Conservation (phyloP, 2,888 invertebrate species). For the Prosapia bicincta region DNA sequence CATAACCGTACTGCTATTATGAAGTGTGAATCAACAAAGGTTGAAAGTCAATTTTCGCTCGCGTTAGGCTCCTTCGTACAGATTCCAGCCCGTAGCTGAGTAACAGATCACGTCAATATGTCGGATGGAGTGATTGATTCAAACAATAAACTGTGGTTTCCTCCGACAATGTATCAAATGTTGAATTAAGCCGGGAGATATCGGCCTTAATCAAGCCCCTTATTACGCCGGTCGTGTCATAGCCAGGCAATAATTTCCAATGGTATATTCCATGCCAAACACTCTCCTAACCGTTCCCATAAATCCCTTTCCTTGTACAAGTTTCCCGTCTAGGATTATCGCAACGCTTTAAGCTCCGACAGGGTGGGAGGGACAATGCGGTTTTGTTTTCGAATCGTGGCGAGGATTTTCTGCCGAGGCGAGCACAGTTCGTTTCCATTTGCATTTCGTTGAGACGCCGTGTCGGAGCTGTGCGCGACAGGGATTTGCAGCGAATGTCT, state of each 20-base stretch:
- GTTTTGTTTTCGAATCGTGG: neutral
- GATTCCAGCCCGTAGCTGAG: no score
- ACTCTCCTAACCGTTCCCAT: neutral
- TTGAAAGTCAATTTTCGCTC: no score
- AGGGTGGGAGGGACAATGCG: neutral
- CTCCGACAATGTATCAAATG: neutral
- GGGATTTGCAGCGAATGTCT: constrained; percentile 37
- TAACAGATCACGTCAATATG: neutral
- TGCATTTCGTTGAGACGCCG: neutral
- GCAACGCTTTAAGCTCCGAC: neutral
- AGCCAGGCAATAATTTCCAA: neutral
- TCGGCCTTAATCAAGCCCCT: neutral
- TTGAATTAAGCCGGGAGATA: neutral
- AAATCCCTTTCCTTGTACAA: neutral
- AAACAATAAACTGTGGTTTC: neutral
- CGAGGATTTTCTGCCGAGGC: neutral
- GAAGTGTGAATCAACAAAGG: no score
- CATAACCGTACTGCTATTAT: no score
- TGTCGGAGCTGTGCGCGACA: neutral
- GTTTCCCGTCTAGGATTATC: neutral
- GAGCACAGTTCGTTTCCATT: neutral
- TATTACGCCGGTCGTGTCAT: neutral
- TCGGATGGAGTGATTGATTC: neutral
- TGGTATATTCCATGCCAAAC: neutral
- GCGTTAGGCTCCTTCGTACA: no score